Evolutionary conservation across 2,888 invertebrate genomes (phyloP).

Genomic region (Hoplodrina blanda): DNA sequence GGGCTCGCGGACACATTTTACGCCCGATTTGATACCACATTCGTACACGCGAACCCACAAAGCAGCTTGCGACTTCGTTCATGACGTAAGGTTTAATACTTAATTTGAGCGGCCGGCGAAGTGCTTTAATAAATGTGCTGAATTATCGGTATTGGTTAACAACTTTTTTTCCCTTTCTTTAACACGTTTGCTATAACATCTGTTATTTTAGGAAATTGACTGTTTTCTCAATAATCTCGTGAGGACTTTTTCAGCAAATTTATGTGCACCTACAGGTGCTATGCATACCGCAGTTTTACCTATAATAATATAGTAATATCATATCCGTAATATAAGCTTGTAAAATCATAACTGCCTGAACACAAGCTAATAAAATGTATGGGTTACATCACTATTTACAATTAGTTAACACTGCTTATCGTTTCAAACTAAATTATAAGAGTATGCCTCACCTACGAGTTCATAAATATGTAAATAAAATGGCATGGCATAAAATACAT

Average conservation of each 20-base stretch:
- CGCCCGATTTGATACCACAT: slow-evolving; percentile 82
- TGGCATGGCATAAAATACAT: slow-evolving; percentile 8
- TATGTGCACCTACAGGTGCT: neutral
- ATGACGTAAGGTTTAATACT: slow-evolving; percentile 71
- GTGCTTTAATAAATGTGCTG: slow-evolving; percentile 67
- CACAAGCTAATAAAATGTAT: slow-evolving; percentile 11
- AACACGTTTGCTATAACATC: slow-evolving; percentile 12
- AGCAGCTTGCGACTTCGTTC: slow-evolving; percentile 64
- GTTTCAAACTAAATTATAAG: slow-evolving; percentile 11
- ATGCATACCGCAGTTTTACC: neutral
- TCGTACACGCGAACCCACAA: slow-evolving; percentile 80
- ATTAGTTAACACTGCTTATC: slow-evolving; percentile 11
- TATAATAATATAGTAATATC: neutral
- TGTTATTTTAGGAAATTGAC: neutral
- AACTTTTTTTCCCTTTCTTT: slow-evolving; percentile 53
- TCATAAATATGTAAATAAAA: neutral
- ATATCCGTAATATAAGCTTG: neutral
- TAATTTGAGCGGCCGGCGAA: slow-evolving; percentile 49
- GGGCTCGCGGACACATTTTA: slow-evolving; percentile 80
- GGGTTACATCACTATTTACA: slow-evolving; percentile 17
- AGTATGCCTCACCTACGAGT: neutral
- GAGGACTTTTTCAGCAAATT: neutral
- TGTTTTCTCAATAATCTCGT: neutral
- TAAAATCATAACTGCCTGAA: slow-evolving; percentile 3
- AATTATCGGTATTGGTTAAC: slow-evolving; percentile 41